Evolutionary conservation across 2,113 vertebrate genomes (phyloP).

Genomic region (Baryphthengus martii): DNA sequence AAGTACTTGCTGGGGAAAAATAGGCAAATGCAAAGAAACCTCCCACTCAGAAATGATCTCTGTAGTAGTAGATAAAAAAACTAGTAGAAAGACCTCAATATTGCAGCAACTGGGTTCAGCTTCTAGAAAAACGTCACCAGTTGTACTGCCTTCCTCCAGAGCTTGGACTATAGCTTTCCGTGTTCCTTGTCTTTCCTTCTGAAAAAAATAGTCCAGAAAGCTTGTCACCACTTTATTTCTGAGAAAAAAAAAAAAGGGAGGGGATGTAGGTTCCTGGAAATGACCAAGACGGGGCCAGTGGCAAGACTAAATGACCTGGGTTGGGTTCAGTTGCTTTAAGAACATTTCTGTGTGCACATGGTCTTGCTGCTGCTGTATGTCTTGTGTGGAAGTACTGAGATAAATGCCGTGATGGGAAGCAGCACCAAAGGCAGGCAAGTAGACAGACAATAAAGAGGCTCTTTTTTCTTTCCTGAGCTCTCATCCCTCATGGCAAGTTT

Average conservation of each 20-base stretch:
- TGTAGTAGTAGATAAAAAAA: not conserved
- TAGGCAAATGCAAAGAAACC: not conserved
- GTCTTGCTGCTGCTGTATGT: not conserved
- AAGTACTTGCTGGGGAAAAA: not conserved
- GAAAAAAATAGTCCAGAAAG: not conserved
- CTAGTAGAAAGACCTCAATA: not conserved
- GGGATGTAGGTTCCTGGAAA: not conserved
- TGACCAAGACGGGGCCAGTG: not conserved
- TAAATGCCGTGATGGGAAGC: not conserved
- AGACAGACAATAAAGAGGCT: constrained; percentile 35
- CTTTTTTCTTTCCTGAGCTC: not conserved
- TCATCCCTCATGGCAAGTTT: constrained; percentile 26
- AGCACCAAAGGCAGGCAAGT: not conserved
- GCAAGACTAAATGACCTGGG: not conserved
- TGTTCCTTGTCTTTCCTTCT: not conserved
- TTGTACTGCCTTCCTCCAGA: not conserved
- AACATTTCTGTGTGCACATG: not conserved
- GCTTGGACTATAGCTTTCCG: not conserved
- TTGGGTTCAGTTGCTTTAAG: not conserved
- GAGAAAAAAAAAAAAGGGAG: not conserved
- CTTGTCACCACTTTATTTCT: not conserved
- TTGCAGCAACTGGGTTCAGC: not conserved
- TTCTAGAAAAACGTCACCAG: not conserved
- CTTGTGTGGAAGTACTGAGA: not conserved
- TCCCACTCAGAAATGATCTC: not conserved